These are phyloP conservation scores for Enteromius radiatus DNA, from an alignment of 2,797 vertebrate genomes.

Conservation along the genomic window DNA sequence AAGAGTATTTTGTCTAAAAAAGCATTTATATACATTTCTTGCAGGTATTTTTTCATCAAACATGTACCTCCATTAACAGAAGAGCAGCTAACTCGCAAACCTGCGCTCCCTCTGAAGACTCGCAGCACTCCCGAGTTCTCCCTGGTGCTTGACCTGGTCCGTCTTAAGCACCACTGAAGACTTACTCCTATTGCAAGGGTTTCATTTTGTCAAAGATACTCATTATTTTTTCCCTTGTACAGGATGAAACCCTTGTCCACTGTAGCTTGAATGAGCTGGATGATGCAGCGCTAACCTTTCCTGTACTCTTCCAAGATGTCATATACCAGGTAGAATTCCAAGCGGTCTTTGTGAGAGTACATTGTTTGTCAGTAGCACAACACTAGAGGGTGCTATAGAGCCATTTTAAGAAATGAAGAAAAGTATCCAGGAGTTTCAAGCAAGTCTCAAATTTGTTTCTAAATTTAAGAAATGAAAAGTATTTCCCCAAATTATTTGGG, in stretches of 20 bases:
- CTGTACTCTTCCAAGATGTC: conserved; percentile 98
- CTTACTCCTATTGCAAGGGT: not conserved
- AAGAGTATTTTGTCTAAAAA: not conserved
- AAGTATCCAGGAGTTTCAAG: conserved; percentile 23
- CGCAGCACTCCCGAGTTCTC: conserved; percentile 98
- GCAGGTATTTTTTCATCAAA: conserved; percentile 97
- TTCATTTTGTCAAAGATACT: not conserved
- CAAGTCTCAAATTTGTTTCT: not conserved
- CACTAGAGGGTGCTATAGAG: conserved; percentile 65
- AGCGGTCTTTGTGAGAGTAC: not conserved
- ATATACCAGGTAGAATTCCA: conserved; percentile 91
- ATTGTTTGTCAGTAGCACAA: conserved; percentile 27
- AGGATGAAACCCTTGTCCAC: conserved; percentile 98
- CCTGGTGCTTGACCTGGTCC: conserved; percentile 93
- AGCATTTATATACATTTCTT: conserved; percentile 52
- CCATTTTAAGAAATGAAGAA: not conserved
- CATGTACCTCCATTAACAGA: conserved; percentile 96
- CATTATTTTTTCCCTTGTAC: conserved; percentile 1
- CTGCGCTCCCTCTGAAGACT: conserved; percentile 94
- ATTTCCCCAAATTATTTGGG: not conserved
- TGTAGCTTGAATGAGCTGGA: conserved; percentile 98
- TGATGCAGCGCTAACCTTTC: conserved; percentile 97
- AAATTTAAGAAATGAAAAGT: not conserved
- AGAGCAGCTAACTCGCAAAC: conserved; percentile 96
- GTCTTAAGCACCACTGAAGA: not conserved